phyloP scores from a whole-genome alignment of 1,140 invertebrate genomes.

The Ladona fulva region DNA sequence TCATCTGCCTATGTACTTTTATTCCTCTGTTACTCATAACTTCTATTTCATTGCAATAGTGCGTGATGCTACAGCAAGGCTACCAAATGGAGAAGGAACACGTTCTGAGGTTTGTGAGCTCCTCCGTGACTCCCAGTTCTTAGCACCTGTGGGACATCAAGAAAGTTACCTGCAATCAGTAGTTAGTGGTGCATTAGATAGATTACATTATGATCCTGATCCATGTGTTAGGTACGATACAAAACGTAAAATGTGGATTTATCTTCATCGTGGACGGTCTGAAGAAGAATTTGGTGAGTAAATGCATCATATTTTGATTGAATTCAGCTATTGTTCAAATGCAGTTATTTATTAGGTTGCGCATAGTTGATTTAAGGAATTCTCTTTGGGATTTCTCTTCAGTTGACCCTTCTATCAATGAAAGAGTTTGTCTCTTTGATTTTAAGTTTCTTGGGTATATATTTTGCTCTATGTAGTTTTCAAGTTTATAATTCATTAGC shows the following conservation, averaged over 20 bases:
- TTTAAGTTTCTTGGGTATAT: too few species aligned
- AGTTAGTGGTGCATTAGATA: conserved; percentile 79
- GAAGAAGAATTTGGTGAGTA: conserved; percentile 65
- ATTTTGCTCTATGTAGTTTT: too few species aligned
- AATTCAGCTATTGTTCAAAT: background rate
- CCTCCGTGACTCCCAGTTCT: conserved; percentile 75
- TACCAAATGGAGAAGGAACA: conserved; percentile 91
- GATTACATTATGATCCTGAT: conserved; percentile 80
- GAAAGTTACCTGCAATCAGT: conserved; percentile 61
- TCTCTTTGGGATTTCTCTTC: background rate
- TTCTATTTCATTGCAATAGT: conserved; percentile 41
- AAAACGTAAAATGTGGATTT: conserved; percentile 82
- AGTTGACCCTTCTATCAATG: too few species aligned
- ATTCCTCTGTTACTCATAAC: background rate
- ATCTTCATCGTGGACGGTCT: conserved; percentile 68
- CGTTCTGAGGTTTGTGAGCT: conserved; percentile 79
- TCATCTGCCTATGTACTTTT: background rate
- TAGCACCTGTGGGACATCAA: conserved; percentile 56
- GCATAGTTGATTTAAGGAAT: conserved; percentile 22
- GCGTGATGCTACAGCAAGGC: conserved; percentile 79
- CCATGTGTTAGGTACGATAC: conserved; percentile 86
- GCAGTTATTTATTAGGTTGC: too few species aligned
- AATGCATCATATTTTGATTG: conserved; percentile 31
- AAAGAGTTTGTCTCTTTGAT: too few species aligned
- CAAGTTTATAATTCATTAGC: too few species aligned